A percentile compares a stretch with the other conserved stretches of the same genome.
Evolutionary conservation across 2,888 invertebrate species (phyloP).

Genomic region (Megamerina dolium): DNA sequence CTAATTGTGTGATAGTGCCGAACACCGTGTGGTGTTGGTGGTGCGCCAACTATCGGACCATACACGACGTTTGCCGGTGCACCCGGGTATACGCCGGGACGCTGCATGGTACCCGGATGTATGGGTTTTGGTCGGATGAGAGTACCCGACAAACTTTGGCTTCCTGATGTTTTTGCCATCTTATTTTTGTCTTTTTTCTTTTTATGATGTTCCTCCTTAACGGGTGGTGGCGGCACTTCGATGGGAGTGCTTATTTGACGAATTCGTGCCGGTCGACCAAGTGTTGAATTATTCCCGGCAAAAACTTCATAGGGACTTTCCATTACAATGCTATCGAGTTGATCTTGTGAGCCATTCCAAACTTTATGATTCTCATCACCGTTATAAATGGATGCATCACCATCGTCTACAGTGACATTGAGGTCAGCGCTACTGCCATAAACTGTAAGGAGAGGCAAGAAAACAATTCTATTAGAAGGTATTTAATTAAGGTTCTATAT

Average conservation of each 20-base stretch:
- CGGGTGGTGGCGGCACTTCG: constrained; percentile 79
- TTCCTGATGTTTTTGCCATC: constrained; percentile 25
- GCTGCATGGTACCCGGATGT: constrained; percentile 42
- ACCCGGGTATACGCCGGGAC: constrained; percentile 37
- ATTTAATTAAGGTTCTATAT: constrained; percentile 1
- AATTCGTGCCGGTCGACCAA: constrained; percentile 65
- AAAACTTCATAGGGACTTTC: constrained; percentile 68
- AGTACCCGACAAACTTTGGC: constrained; percentile 49
- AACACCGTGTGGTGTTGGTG: constrained; percentile 17
- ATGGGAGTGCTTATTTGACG: constrained; percentile 75
- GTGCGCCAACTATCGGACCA: constrained; percentile 46
- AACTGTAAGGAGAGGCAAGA: constrained; percentile 35
- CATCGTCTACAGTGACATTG: constrained; percentile 54
- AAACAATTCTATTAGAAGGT: too few relatives aligned
- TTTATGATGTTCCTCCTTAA: constrained; percentile 62
- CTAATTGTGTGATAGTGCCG: constrained; percentile 53
- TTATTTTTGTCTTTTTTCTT: constrained; percentile 50
- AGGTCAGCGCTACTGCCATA: constrained; percentile 51
- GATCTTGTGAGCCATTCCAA: constrained; percentile 78
- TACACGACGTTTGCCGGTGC: constrained; percentile 47
- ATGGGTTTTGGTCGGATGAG: constrained; percentile 49
- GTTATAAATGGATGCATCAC: constrained; percentile 78
- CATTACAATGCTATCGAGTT: constrained; percentile 57
- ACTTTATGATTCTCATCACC: constrained; percentile 92
- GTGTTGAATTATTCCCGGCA: constrained; percentile 51